These are phyloP conservation scores for Aphrocallistes beatrix DNA, from an alignment of 37 sponge, comb jelly and placozoan species.

Conservation along the genomic window DNA sequence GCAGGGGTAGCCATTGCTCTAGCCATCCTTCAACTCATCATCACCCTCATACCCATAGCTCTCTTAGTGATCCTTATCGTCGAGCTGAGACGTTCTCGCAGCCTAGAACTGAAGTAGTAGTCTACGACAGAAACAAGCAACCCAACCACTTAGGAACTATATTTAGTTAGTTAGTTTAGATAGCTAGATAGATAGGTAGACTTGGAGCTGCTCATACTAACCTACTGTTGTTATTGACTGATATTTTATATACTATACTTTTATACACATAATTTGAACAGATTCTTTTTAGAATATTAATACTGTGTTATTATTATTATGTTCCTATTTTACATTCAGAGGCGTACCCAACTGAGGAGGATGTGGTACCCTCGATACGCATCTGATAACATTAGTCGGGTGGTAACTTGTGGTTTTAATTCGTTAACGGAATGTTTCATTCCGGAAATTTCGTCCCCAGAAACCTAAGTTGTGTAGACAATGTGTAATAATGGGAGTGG, in stretches of 20 bases:
- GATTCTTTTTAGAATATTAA: neutral
- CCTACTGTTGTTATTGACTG: neutral
- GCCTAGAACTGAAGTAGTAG: neutral
- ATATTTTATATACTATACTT: neutral
- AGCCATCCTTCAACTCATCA: neutral
- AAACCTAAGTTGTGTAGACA: too few species aligned
- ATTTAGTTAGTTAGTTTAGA: constrained; percentile 1
- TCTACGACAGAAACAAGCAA: neutral
- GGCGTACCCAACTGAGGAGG: too few species aligned
- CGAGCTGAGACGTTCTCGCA: constrained; percentile 7
- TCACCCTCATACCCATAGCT: neutral
- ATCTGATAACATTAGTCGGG: too few species aligned
- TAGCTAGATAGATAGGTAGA: neutral
- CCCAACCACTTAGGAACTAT: constrained; percentile 7
- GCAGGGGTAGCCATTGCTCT: neutral
- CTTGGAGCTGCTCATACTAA: neutral
- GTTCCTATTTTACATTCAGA: too few species aligned
- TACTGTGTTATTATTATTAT: too few species aligned
- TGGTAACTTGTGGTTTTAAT: too few species aligned
- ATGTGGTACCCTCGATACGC: too few species aligned
- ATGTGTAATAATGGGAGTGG: too few species aligned
- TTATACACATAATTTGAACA: neutral
- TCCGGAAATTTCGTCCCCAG: too few species aligned
- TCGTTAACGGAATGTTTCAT: too few species aligned
- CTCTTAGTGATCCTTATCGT: neutral